phyloP scores from a whole-genome alignment of 2,797 vertebrate species.

The Chelidonichthys spinosus region DNA sequence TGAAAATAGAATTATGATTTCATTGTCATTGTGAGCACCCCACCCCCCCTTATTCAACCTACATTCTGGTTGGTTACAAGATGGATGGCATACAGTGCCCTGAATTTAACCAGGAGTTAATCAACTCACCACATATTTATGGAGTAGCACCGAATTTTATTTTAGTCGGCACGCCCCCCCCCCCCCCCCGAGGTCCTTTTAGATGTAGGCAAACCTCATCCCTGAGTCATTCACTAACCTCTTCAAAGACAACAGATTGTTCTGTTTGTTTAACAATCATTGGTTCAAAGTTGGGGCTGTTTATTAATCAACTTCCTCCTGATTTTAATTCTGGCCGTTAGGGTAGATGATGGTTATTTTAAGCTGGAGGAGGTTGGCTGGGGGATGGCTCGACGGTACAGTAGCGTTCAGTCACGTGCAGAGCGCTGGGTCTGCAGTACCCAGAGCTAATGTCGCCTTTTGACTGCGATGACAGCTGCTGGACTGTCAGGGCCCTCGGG shows the following conservation, averaged over 20 bases:
- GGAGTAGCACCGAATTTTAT: slow-evolving; percentile 14
- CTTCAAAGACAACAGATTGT: not conserved
- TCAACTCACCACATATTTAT: slow-evolving; percentile 70
- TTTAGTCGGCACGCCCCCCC: slow-evolving; percentile 20
- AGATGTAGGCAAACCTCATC: slow-evolving; percentile 9
- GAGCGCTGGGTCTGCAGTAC: slow-evolving; percentile 60
- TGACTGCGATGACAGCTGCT: slow-evolving; percentile 83
- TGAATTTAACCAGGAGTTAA: slow-evolving; percentile 73
- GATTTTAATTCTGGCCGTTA: slow-evolving; percentile 22
- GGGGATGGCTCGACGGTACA: slow-evolving; percentile 49
- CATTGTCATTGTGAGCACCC: slow-evolving; percentile 70
- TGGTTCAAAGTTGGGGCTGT: slow-evolving; percentile 23
- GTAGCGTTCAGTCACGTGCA: slow-evolving; percentile 72
- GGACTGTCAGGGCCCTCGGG: slow-evolving; percentile 75
- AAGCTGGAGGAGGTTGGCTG: slow-evolving; percentile 58
- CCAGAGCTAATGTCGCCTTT: slow-evolving; percentile 80
- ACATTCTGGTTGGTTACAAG: slow-evolving; percentile 75
- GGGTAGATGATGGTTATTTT: slow-evolving; percentile 52
- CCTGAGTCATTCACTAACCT: slow-evolving; percentile 4
- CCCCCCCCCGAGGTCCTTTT: not conserved
- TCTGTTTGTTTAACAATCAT: not conserved
- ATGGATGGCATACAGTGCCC: slow-evolving; percentile 49
- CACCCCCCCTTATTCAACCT: slow-evolving; percentile 78
- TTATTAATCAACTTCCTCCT: slow-evolving; percentile 40
- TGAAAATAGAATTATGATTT: slow-evolving; percentile 82